Conservation (phyloP, 37 sponge, comb jelly and placozoan species). For the Corticium candelabrum region DNA sequence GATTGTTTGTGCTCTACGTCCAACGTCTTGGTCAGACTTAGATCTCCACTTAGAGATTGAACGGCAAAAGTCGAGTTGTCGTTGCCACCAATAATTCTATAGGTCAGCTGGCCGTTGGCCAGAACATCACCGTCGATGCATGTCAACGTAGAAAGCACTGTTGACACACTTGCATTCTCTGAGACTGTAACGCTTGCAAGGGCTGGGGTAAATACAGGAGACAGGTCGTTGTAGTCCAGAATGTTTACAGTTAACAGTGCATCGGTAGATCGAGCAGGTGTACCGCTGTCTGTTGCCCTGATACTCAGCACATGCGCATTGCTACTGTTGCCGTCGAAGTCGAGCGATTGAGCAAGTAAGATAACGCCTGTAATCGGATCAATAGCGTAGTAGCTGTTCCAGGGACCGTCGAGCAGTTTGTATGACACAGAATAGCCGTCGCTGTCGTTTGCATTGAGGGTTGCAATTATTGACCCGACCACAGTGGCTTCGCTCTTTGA, state of each 20-base stretch:
- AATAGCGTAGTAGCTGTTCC: not conserved
- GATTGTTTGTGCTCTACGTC: not conserved
- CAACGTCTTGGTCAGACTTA: not conserved
- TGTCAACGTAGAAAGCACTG: constrained; percentile 11
- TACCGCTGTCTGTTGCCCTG: not conserved
- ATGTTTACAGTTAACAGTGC: not conserved
- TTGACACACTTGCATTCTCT: constrained; percentile 16
- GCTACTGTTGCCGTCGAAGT: not conserved
- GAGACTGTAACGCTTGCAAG: not conserved
- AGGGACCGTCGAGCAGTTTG: not conserved
- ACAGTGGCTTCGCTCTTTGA: not conserved
- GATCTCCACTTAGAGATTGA: not conserved
- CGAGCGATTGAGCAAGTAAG: not conserved
- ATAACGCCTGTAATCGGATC: not conserved
- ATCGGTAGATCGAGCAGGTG: not conserved
- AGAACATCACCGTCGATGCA: constrained; percentile 37
- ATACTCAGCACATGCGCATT: not conserved
- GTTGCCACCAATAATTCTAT: constrained; percentile 8
- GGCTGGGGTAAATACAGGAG: not conserved
- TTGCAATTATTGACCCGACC: not conserved
- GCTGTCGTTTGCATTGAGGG: not conserved
- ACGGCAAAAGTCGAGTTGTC: not conserved
- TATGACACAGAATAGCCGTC: not conserved
- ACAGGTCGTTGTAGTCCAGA: not conserved
- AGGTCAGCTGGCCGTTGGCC: constrained; percentile 40